Evolutionary conservation across 2,888 invertebrate genomes (phyloP).

Genomic region (Allolobophora icterica): DNA sequence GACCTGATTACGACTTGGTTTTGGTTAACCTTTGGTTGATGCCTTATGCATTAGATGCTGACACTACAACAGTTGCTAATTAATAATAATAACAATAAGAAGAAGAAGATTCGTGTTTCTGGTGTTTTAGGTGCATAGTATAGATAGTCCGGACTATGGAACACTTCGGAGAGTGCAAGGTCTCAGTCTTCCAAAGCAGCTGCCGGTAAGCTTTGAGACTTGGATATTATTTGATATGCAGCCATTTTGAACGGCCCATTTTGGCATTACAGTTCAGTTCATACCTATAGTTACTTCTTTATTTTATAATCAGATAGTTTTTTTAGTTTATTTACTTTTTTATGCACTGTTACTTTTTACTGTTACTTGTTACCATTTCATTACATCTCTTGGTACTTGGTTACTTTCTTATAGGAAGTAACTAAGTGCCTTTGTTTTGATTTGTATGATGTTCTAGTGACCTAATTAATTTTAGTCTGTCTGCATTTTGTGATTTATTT

Average conservation of each 20-base stretch:
- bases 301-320: background rate
- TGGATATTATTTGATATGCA: background rate
- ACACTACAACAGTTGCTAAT: background rate
- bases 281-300: too few species aligned
- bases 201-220: slow-evolving; percentile 65
- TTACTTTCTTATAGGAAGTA: background rate
- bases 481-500: background rate
- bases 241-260: background rate
- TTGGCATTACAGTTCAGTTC: background rate
- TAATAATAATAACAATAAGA: background rate
- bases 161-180: slow-evolving; percentile 86
- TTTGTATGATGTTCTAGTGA: background rate
- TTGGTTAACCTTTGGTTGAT: background rate
- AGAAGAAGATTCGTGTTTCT: background rate
- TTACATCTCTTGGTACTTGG: background rate
- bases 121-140: slow-evolving; percentile 71
- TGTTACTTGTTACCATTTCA: background rate
- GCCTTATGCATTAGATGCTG: background rate
- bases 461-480: background rate
- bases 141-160: slow-evolving; percentile 71
- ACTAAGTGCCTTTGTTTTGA: too few species aligned
- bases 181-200: slow-evolving; percentile 80
- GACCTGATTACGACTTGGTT: too few species aligned
- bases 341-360: too few species aligned
- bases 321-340: background rate